Base-by-base conservation (phyloP, 1,140 invertebrate genomes). In the Musca vetustissima region DNA sequence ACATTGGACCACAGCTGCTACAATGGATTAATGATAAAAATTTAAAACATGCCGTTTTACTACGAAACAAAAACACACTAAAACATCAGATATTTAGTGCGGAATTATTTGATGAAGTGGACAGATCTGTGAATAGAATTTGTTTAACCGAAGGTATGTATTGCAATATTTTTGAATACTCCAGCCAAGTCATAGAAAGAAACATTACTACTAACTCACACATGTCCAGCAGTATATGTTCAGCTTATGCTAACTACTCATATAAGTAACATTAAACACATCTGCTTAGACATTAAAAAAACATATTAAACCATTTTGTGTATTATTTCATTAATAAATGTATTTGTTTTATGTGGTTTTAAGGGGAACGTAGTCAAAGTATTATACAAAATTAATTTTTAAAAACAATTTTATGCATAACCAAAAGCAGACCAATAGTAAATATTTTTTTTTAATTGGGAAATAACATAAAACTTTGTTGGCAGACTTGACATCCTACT, bases 1-100 rank as follows among this genome's bases (percentile, higher is more conserved):
- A 61, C 36, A 36, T 61, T 36, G 28, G 28, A 36, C 57, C n/a
- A 13, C 22, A 36, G 9, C n/a, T 61, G 2, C 36, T 61, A n/a
- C 28, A 61, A 43, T 32, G 32, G 9, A 61, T 82, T 78, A 70
- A 84, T 76, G 77, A 83, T 83, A 74, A 81, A 74, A 75, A 79
- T 71, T 71, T 84, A 67, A 77, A 84, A 72, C 67, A 84, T 76
- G 70, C 81, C 78, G 69, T 75, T 75, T 76, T 83, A 77, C 55
- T 79, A 79, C 71, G 81, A 77, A 74, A 81, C 80, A 80, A 82
- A 77, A 70, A 83, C 85, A 76, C 76, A 68, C 76, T 78, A 69
- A 82, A 83, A 69, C 85, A 87, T 73, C 85, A 86, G 68, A 73
- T 70, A 52, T 86, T 85, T 70, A 73, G 85, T 52, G 81, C 81